Conservation (phyloP, 1,140 invertebrate species). For the Rhyzopertha dominica region DNA sequence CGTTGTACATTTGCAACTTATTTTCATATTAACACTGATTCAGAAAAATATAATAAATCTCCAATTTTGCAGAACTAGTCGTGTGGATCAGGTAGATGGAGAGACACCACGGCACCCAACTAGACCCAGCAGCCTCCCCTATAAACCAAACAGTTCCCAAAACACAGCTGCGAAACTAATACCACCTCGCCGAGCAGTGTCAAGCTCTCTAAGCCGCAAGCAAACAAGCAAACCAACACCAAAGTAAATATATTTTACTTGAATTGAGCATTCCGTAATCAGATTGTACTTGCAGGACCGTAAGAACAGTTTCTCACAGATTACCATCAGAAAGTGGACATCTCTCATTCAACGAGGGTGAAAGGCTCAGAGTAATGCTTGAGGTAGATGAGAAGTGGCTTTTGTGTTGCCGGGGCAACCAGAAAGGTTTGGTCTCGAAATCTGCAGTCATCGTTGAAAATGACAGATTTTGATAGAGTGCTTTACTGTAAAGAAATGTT, state of each 20-base stretch:
- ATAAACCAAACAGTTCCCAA: conserved; percentile 52
- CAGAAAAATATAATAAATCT: too few species aligned
- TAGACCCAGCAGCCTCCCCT: conserved; percentile 60
- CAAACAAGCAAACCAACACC: conserved; percentile 39
- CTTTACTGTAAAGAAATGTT: too few species aligned
- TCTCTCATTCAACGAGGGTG: conserved; percentile 73
- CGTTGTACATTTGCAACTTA: too few species aligned
- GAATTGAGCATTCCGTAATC: conserved; percentile 32
- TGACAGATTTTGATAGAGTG: conserved; percentile 20
- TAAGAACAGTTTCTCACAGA: conserved; percentile 67
- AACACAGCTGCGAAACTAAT: conserved; percentile 49
- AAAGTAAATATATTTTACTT: conserved; percentile 45
- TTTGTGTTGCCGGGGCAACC: conserved; percentile 68
- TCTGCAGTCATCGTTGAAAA: conserved; percentile 58
- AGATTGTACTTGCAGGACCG: conserved; percentile 64
- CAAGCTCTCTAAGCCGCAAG: conserved; percentile 51
- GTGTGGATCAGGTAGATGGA: conserved; percentile 53
- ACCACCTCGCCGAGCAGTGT: conserved; percentile 56
- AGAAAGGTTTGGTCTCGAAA: conserved; percentile 71
- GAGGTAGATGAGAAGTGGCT: conserved; percentile 74
- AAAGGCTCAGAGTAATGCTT: conserved; percentile 65
- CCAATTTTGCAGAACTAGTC: conserved; percentile 47
- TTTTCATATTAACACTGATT: too few species aligned
- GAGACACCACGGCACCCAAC: conserved; percentile 46
- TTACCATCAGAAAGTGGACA: conserved; percentile 70